Base-by-base conservation (phyloP, 2,888 invertebrate species). In the Pediacus dermestoides region DNA sequence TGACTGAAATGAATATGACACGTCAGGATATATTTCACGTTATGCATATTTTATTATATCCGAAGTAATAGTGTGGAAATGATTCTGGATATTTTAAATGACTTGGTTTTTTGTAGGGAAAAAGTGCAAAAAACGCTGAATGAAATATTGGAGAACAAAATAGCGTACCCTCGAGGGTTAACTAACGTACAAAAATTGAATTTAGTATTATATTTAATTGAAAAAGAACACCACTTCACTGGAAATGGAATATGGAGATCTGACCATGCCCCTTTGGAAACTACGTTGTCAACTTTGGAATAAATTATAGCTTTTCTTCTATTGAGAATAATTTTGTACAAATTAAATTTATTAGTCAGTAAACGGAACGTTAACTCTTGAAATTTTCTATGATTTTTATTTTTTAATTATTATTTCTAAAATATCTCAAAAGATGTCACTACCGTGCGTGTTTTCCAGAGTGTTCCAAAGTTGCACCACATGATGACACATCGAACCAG, bases 191-290 rank as follows among this genome's bases (percentile, higher is more conserved):
- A 81, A 44, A 67, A 76, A 31, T 64, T 88, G 10, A 80, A 82
- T 31, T 65, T 87, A 16, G 75, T 80, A 34, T 57, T 86, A 27
- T 88, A 88, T 60, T 73, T 79, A 37, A 77, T 88, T 12, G 88
- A 88, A 64, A 77, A 75, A 50, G 77, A 80, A 52, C 76, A 78
- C 63, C 80, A 86, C 63, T 88, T 88, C 56, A 81, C 78, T 8
- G 86, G 86, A 0, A 82, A 86, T 57, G 87, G 83, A 0, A 74
- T 88, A 23, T 87, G 85, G 84, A 44, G 34, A 4, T 41, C 41
- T 11, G 36, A 37, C 22, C 13, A 34, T 16, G n/a, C 7, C 31
- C 10, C 9, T 21, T n/a, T n/a, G n/a, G n/a, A n/a, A n/a, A n/a
- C n/a, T n/a, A n/a, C n/a, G n/a, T n/a, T n/a, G n/a, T n/a, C n/a